Conservation (phyloP, 2,888 invertebrate genomes). For the Pogonocherus hispidulus region DNA sequence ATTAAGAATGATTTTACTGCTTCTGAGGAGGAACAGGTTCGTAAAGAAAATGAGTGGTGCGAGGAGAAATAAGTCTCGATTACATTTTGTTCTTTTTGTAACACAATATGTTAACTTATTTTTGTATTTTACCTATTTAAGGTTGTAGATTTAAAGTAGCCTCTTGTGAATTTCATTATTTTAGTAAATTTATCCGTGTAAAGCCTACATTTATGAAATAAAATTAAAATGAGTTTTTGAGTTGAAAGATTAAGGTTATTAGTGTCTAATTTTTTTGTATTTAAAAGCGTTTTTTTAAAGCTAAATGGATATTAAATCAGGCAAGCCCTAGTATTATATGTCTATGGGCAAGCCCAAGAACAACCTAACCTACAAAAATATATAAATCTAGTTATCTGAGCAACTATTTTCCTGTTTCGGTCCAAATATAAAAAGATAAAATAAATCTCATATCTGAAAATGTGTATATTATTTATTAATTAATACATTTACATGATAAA, state of each 20-base stretch:
- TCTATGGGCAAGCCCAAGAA: too few relatives aligned
- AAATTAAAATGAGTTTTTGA: not conserved
- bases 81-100: not conserved
- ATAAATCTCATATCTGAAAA: too few relatives aligned
- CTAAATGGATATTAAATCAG: too few relatives aligned
- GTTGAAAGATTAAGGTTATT: too few relatives aligned
- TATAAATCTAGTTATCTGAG: too few relatives aligned
- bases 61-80: constrained; percentile 79
- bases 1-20: constrained; percentile 97
- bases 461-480: not conserved
- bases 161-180: constrained; percentile 6
- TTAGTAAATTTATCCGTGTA: not conserved
- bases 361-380: too few relatives aligned
- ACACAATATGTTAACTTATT: constrained; percentile 26
- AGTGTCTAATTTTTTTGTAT: too few relatives aligned
- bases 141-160: constrained; percentile 17
- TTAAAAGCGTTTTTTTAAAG: too few relatives aligned
- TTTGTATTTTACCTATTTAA: constrained; percentile 14
- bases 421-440: too few relatives aligned
- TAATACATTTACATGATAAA: not conserved
- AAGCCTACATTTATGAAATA: constrained; percentile 4
- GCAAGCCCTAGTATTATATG: too few relatives aligned
- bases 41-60: constrained; percentile 96
- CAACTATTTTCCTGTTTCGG: too few relatives aligned
- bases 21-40: constrained; percentile 97